Conservation (phyloP, 2,888 invertebrate species). For the Sphaerophoria taeniata region DNA sequence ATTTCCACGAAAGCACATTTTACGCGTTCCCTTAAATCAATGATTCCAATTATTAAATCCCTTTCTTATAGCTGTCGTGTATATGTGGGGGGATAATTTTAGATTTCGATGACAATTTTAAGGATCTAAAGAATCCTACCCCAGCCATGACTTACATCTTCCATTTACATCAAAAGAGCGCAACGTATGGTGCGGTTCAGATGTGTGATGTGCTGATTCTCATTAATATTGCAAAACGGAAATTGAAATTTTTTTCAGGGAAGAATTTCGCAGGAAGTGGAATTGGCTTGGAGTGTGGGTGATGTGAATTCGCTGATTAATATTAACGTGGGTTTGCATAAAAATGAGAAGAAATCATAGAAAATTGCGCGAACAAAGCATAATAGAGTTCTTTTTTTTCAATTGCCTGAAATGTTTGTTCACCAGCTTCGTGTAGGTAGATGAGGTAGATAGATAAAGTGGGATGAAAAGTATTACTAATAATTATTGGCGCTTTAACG, state of each 20-base stretch:
- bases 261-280: neutral
- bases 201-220: neutral
- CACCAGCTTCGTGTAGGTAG: too few relatives aligned
- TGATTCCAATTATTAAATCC: conserved; percentile 54
- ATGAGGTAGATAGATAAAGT: too few relatives aligned
- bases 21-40: conserved; percentile 50
- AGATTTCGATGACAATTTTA: conserved; percentile 40
- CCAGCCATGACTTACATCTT: neutral
- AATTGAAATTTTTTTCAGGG: conserved; percentile 42
- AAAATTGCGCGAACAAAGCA: too few relatives aligned
- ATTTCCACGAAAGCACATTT: conserved; percentile 18
- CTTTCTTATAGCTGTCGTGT: neutral
- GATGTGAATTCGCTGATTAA: conserved; percentile 17
- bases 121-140: neutral
- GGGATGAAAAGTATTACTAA: too few relatives aligned
- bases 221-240: conserved; percentile 32
- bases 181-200: too few relatives aligned
- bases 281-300: conserved; percentile 10
- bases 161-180: neutral
- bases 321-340: too few relatives aligned
- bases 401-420: too few relatives aligned
- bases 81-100: conserved; percentile 23
- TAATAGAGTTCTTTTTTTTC: too few relatives aligned
- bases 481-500: too few relatives aligned
- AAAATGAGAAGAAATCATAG: too few relatives aligned